Percentiles rank a stretch among this genome's conserved stretches.
Evolutionary conservation across 30 jellyfish, hydroid and myxozoan genomes (phyloP).

Genomic region (Chrysaora quinquecirrha): DNA sequence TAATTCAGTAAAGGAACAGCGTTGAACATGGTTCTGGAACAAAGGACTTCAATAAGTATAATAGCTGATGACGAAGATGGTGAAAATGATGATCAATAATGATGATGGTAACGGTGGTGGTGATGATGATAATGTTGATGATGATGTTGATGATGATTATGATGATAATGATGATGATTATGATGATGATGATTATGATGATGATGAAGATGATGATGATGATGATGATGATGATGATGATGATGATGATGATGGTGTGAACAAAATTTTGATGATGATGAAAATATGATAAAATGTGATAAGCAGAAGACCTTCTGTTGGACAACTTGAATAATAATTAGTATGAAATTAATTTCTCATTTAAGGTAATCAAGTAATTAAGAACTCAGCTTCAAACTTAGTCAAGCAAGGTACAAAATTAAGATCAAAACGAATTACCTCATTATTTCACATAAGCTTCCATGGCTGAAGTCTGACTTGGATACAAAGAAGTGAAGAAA

Average conservation of each 20-base stretch:
- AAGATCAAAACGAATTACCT: slow-evolving; percentile 66
- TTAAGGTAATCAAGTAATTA: too few relatives aligned
- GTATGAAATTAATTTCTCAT: too few relatives aligned
- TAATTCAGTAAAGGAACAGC: slow-evolving; percentile 87
- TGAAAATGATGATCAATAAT: neutral
- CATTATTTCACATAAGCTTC: slow-evolving; percentile 79
- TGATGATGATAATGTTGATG: neutral
- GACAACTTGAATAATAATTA: too few relatives aligned
- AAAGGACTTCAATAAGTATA: neutral
- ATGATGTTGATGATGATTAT: neutral
- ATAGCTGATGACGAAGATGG: too few relatives aligned
- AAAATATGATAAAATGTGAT: too few relatives aligned
- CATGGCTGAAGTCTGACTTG: slow-evolving; percentile 71
- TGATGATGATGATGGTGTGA: neutral
- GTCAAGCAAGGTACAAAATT: too few relatives aligned
- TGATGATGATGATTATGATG: too few relatives aligned
- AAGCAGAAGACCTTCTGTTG: too few relatives aligned
- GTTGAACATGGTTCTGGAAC: slow-evolving; percentile 75
- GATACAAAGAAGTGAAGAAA: slow-evolving; percentile 88
- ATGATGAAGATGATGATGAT: neutral
- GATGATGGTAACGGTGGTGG: neutral
- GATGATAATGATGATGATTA: too few relatives aligned
- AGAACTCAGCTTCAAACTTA: too few relatives aligned
- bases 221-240: neutral
- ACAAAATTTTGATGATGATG: too few relatives aligned